Percentiles rank a stretch among this genome's conserved stretches.
These are phyloP conservation scores for Dermatemys mawii DNA, from an alignment of 2,113 vertebrate genomes.

Conservation along the genomic window DNA sequence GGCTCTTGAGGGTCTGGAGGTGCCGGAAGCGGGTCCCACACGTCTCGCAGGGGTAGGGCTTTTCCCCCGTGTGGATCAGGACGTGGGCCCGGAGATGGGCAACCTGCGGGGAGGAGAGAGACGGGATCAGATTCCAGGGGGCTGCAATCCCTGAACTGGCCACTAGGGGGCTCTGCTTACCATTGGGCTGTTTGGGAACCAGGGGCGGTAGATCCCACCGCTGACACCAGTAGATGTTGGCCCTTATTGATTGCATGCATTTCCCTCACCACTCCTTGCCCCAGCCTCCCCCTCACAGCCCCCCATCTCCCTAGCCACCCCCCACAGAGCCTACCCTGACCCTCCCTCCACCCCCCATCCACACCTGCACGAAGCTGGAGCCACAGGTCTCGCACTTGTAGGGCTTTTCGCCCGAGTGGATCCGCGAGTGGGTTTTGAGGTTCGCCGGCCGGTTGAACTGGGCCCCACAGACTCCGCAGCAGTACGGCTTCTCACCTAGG, in stretches of 20 bases:
- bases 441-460: conserved; percentile 94
- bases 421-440: conserved; percentile 92
- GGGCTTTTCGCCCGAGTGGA: conserved; percentile 92
- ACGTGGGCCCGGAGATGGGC: conserved; percentile 92
- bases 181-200: no score
- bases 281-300: background rate
- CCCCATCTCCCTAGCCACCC: background rate
- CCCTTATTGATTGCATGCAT: background rate
- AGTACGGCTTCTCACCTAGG: conserved; percentile 88
- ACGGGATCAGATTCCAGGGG: background rate
- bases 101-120: conserved; percentile 73
- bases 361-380: conserved; percentile 90
- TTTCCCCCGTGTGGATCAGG: conserved; percentile 92
- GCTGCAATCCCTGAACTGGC: no score
- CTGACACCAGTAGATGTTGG: background rate
- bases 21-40: conserved; percentile 92
- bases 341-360: fast-evolving
- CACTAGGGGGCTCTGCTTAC: no score
- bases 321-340: background rate
- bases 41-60: conserved; percentile 90
- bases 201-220: background rate
- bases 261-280: background rate
- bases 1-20: conserved; percentile 93
- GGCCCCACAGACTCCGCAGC: conserved; percentile 87
- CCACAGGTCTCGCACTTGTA: conserved; percentile 92